Percentiles rank a stretch among this genome's conserved stretches.
These are phyloP conservation scores for Megaceryle maxima DNA, from an alignment of 2,113 vertebrate species.

Conservation along the genomic window DNA sequence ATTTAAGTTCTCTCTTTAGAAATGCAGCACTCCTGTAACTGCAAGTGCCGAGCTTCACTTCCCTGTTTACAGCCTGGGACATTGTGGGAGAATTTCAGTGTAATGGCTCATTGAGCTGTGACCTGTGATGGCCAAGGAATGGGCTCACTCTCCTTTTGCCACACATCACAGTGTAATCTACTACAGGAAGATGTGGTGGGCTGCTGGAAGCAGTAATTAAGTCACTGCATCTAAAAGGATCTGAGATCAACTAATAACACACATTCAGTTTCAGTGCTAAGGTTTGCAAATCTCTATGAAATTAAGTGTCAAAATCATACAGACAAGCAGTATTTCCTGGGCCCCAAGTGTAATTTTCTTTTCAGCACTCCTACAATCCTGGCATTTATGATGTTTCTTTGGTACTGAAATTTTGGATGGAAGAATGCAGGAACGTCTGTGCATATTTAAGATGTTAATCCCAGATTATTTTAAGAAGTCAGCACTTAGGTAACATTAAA, in stretches of 20 bases:
- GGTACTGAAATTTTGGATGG: not conserved
- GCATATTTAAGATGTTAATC: slow-evolving; percentile 16
- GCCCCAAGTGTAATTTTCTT: not conserved
- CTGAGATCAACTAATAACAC: not conserved
- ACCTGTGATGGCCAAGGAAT: not conserved
- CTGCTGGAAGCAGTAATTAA: not conserved
- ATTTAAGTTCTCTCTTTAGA: not conserved
- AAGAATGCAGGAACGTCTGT: not conserved
- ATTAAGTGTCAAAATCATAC: not conserved
- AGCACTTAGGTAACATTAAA: not conserved
- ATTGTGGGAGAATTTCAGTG: not conserved
- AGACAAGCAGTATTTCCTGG: not conserved
- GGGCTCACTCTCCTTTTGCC: not conserved
- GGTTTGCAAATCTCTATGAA: not conserved
- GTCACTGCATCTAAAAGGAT: not conserved
- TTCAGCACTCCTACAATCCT: not conserved
- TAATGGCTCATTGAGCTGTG: not conserved
- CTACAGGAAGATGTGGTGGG: not conserved
- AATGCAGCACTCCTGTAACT: not conserved
- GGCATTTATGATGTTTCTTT: slow-evolving; percentile 7
- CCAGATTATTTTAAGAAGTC: not conserved
- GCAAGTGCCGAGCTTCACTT: not conserved
- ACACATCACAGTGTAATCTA: not conserved
- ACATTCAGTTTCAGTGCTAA: not conserved
- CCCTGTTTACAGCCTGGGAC: not conserved